Percentiles rank a stretch among this genome's conserved stretches.
phyloP scores from a whole-genome alignment of 2,113 vertebrate genomes.

The Coracopsis vasa region DNA sequence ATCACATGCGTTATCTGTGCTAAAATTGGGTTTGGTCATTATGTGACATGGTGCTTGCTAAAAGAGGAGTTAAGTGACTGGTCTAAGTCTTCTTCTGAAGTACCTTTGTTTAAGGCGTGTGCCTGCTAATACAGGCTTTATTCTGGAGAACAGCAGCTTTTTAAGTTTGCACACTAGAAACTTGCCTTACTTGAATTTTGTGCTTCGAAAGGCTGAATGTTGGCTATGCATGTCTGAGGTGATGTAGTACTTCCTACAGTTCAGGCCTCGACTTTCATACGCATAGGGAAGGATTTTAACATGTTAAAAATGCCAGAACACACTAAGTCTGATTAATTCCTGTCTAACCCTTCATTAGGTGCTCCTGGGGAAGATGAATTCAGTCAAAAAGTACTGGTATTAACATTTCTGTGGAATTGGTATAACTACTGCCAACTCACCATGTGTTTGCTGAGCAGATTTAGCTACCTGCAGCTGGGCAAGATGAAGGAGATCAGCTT shows the following conservation, averaged over 20 bases:
- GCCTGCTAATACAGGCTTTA: neutral
- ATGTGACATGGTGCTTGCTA: neutral
- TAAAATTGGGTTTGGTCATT: neutral
- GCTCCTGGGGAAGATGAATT: neutral
- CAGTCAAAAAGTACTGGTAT: neutral
- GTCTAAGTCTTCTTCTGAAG: neutral
- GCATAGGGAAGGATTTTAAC: neutral
- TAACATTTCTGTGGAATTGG: neutral
- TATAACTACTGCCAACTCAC: fast-evolving
- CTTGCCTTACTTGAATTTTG: neutral
- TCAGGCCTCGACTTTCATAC: neutral
- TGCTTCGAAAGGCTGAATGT: neutral
- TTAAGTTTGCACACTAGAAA: neutral
- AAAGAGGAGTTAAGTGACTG: neutral
- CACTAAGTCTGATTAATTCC: neutral
- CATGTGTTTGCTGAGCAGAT: fast-evolving
- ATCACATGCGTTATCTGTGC: neutral
- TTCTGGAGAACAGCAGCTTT: neutral
- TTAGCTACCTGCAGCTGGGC: neutral
- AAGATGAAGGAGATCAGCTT: too few species aligned
- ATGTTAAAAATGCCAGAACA: neutral
- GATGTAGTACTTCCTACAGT: neutral
- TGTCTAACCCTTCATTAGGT: neutral
- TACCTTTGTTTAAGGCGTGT: neutral
- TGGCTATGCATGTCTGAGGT: fast-evolving